Evolutionary conservation across 2,888 invertebrate species (phyloP), one percentile per base, ranked within the genome.

Genomic region (Coenonympha arcania): DNA sequence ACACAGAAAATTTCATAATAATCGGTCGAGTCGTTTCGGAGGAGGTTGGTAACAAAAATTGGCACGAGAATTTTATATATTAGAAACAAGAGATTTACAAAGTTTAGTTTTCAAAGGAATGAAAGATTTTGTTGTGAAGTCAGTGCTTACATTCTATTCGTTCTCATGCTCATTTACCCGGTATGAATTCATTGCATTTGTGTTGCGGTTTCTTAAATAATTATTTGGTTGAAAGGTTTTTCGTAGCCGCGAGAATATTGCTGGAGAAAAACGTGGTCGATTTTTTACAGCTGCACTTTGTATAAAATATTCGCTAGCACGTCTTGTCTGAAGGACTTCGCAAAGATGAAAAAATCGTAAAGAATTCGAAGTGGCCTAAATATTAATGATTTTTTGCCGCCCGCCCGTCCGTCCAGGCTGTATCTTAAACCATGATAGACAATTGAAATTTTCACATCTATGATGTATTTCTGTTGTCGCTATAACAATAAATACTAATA

Each of bases 251-350:
- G 43, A 43, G 49, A 55, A 47, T 52, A 55, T 47, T 52, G 40
- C 55, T 52, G 34, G 39, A 20, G 36, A 36, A 40, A 49, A 50
- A 47, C 43, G 39, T 19, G 49, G 33, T 13, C 19, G 34, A 20
- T 52, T 49, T 41, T 51, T 50, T 47, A 50, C 24, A 40, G 43
- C 36, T 47, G 43, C 49, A 41, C 46, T 55, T 30, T 41, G 46
- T 46, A 50, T 55, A 55, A 52, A 52, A 52, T 55, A 55, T 55
- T 55, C 55, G 20, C 40, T 30, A 50, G 55, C 55, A 50, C 50
- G 55, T 55, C 52, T 52, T 50, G 52, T 50, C 52, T 52, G 52
- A 39, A 52, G 52, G 43, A 44, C 49, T 34, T 30, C 33, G 24
- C 20, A 16, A 37, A 39, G 16, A 20, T 49, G 30, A 22, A 13